Evolutionary conservation across 2,888 invertebrate genomes (phyloP).

Genomic region (Sinhomidia bicolor): DNA sequence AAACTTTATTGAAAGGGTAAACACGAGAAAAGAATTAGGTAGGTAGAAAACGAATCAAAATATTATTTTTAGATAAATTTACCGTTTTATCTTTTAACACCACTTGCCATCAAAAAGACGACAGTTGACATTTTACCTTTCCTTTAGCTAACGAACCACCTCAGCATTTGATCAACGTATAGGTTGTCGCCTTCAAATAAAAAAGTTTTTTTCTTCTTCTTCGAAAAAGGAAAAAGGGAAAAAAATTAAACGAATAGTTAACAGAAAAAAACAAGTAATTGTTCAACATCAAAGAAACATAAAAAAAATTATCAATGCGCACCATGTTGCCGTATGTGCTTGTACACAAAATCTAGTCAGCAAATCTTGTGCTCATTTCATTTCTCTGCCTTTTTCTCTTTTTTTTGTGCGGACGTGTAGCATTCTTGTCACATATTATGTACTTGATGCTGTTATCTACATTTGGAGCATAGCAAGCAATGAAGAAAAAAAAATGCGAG

Average conservation of each 20-base stretch:
- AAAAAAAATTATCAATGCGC: constrained; percentile 35
- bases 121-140: constrained; percentile 12
- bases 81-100: too few relatives aligned
- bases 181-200: constrained; percentile 1
- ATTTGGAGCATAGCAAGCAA: background rate
- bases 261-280: constrained; percentile 23
- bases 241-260: background rate
- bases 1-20: too few relatives aligned
- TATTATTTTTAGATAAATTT: too few relatives aligned
- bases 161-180: background rate
- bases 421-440: constrained; percentile 44
- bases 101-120: too few relatives aligned
- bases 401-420: background rate
- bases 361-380: background rate
- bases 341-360: background rate
- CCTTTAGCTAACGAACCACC: constrained; percentile 38
- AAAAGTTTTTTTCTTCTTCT: constrained; percentile 49
- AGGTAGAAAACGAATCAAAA: too few relatives aligned
- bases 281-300: background rate
- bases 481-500: background rate
- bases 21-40: too few relatives aligned
- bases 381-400: too few relatives aligned
- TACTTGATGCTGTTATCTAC: constrained; percentile 24
- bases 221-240: background rate
- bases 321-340: background rate